Evolutionary conservation across 1,140 invertebrate species (phyloP), one percentile per base, ranked within the genome.

Genomic region (Vollenhovia emeryi): DNA sequence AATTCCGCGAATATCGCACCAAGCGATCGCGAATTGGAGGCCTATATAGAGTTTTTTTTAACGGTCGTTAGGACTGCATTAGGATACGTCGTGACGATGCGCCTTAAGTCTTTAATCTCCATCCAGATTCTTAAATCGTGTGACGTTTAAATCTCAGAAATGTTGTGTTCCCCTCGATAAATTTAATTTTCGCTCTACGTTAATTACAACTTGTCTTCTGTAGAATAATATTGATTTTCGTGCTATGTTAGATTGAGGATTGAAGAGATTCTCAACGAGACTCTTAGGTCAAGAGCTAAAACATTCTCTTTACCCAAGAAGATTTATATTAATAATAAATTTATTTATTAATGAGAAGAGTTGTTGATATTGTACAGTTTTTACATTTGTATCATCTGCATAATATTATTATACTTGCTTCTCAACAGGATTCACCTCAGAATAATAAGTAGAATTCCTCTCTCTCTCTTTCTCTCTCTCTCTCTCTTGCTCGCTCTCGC

Each of bases 201-300:
- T 79, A 52, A 79, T 68, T 33, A 55, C 36, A 79, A 52, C 4
- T 79, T 40, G 66, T 52, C 45, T 40, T 66, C 21, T 1, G 13
- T 55, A 15, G 48, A 52, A 79, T 55, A 52, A 79, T 55, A 68
- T 79, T 68, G 33, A 79, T 68, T 66, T 68, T 66, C n/a, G 11
- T 27, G 13, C 50, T 45, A 30, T 30, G 18, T 75, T 21, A 43
- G 40, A 2, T 76, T 33, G 15, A 11, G 13, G 2, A 30, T 60
- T 33, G 6, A 13, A 7, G 21, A n/a, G n/a, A n/a, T n/a, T n/a
- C n/a, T n/a, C n/a, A n/a, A n/a, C n/a, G n/a, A 5, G 1, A 0
- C 6, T 50, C 18, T 69, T 71, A 9, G 2, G 13, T 59, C 48
- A 18, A 45, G n/a, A 71, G 18, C 15, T 57, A 18, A 71, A 57